A percentile compares a stretch with the other conserved stretches of the same genome.
Conservation (phyloP, 2,888 invertebrate genomes). For the Amphimallon solstitiale region DNA sequence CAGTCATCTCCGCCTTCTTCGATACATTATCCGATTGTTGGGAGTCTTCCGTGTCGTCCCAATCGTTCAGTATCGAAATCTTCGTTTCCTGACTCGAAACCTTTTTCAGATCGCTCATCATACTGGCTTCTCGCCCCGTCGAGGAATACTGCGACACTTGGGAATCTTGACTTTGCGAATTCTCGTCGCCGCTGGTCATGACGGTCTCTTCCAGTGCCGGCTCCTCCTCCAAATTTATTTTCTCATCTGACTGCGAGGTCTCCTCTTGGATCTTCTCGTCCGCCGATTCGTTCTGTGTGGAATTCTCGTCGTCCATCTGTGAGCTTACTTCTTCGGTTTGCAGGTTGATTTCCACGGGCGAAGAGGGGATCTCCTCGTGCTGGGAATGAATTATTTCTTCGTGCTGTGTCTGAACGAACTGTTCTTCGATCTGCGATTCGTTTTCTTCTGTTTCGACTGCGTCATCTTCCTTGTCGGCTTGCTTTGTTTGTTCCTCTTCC, state of each 20-base stretch:
- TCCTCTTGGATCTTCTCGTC: slow-evolving; percentile 18
- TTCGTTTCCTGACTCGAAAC: slow-evolving; percentile 44
- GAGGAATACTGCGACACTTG: slow-evolving; percentile 48
- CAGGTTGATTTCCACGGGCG: slow-evolving; percentile 12
- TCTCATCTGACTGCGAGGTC: slow-evolving; percentile 24
- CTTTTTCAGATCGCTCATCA: slow-evolving; percentile 13
- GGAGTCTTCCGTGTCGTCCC: slow-evolving; percentile 62
- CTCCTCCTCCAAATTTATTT: slow-evolving; percentile 25
- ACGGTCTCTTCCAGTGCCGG: slow-evolving; percentile 10
- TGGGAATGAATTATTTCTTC: neutral
- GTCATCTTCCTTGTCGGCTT: neutral
- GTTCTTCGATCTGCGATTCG: neutral
- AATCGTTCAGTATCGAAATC: slow-evolving; percentile 60
- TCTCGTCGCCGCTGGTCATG: slow-evolving; percentile 34
- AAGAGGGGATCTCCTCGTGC: neutral
- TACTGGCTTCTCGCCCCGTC: slow-evolving; percentile 14
- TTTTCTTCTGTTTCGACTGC: too few species aligned
- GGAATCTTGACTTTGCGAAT: slow-evolving; percentile 45
- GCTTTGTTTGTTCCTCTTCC: slow-evolving; percentile 8
- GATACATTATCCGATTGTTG: slow-evolving; percentile 58
- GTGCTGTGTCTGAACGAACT: neutral
- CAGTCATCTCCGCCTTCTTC: slow-evolving; percentile 54
- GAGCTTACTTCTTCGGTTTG: slow-evolving; percentile 27
- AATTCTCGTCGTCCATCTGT: slow-evolving; percentile 25
- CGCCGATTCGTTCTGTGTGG: slow-evolving; percentile 9